phyloP scores from a whole-genome alignment of 1,140 invertebrate species.

The Carposina sasakii region DNA sequence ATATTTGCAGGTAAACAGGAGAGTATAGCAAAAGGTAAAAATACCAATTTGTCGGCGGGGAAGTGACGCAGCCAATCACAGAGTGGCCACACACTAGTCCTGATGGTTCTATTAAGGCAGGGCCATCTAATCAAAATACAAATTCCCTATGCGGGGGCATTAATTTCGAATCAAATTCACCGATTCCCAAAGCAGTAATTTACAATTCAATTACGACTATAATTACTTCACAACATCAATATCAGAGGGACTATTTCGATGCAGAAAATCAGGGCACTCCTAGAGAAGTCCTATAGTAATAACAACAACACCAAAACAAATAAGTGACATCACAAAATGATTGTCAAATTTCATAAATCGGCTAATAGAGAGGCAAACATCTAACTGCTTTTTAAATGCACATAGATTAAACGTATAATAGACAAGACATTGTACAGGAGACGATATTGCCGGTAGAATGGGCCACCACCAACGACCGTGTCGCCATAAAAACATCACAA shows the following conservation, averaged over 20 bases:
- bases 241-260: conserved; percentile 63
- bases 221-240: conserved; percentile 65
- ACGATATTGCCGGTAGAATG: conserved; percentile 47
- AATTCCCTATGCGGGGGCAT: conserved; percentile 53
- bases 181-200: conserved; percentile 38
- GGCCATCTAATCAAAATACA: conserved; percentile 60
- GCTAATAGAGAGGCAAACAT: conserved; percentile 65
- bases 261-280: conserved; percentile 57
- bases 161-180: conserved; percentile 43
- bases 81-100: no score
- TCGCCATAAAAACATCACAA: conserved; percentile 56
- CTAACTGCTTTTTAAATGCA: conserved; percentile 68
- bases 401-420: conserved; percentile 60
- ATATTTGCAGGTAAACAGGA: conserved; percentile 14
- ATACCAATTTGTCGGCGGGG: conserved; percentile 45
- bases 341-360: conserved; percentile 51
- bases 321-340: conserved; percentile 59
- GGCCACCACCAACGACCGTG: conserved; percentile 20
- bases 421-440: conserved; percentile 66
- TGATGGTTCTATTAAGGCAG: conserved; percentile 60
- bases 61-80: conserved; percentile 41
- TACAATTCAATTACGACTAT: conserved; percentile 47
- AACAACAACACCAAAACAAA: conserved; percentile 66
- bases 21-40: conserved; percentile 15
- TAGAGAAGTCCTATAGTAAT: conserved; percentile 47